phyloP scores from a whole-genome alignment of 2,888 invertebrate species.

The Rhaphigaster nebulosa region DNA sequence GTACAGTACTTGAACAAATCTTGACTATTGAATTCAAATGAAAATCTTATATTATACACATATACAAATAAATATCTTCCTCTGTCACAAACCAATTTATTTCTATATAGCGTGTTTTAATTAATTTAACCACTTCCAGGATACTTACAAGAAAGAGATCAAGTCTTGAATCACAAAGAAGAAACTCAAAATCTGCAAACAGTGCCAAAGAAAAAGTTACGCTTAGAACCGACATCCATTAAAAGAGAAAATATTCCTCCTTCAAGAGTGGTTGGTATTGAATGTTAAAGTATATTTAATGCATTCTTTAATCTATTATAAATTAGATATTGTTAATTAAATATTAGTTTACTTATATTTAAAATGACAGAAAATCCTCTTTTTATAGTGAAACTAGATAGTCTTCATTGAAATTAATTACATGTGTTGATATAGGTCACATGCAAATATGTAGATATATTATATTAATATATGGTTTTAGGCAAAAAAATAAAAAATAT shows the following conservation, averaged over 20 bases:
- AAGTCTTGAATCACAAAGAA: constrained; percentile 6
- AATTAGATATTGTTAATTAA: no score
- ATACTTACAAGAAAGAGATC: constrained; percentile 63
- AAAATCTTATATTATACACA: no score
- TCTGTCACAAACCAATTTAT: constrained; percentile 65
- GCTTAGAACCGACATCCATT: background rate
- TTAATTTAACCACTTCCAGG: constrained; percentile 52
- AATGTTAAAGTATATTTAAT: no score
- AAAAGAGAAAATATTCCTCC: background rate
- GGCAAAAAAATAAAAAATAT: no score
- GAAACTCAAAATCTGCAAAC: background rate
- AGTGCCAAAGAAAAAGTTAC: constrained; percentile 9
- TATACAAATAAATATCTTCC: no score
- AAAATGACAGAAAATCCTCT: background rate
- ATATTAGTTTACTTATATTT: no score
- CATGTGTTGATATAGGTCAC: no score
- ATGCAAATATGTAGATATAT: no score
- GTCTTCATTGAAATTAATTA: background rate
- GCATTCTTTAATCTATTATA: no score
- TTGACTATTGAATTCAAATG: no score
- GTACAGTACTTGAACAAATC: no score
- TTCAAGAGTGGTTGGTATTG: constrained; percentile 16
- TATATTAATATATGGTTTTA: no score
- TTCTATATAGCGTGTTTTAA: constrained; percentile 61
- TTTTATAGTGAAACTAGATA: background rate